phyloP scores from a whole-genome alignment of 2,797 vertebrate species.

The Danio jaintianensis region DNA sequence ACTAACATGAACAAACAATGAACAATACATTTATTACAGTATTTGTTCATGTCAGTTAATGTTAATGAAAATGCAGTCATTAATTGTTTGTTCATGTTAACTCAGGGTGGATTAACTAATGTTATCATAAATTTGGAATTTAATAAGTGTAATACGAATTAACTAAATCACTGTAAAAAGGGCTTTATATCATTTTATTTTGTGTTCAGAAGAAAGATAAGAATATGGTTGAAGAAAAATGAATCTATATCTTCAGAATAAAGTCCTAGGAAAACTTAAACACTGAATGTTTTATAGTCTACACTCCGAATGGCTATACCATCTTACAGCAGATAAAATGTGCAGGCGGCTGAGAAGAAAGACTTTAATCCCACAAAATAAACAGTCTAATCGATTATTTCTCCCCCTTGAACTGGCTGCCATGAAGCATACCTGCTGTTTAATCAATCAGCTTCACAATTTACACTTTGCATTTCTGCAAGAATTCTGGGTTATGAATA shows the following conservation, averaged over 20 bases:
- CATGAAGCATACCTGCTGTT: slow-evolving; percentile 33
- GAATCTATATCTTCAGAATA: neutral
- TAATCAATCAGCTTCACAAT: slow-evolving; percentile 56
- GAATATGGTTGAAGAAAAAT: neutral
- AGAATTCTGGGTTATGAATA: slow-evolving; percentile 48
- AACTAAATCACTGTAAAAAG: too few species aligned
- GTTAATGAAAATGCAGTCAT: too few species aligned
- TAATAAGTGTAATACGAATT: too few species aligned
- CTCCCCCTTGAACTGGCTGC: slow-evolving; percentile 11
- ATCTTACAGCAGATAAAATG: slow-evolving; percentile 11
- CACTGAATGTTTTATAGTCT: slow-evolving; percentile 22
- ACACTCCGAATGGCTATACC: slow-evolving; percentile 27
- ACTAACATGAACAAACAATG: too few species aligned
- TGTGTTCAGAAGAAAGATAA: neutral
- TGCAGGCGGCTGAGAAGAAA: slow-evolving; percentile 36
- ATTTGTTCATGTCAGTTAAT: too few species aligned
- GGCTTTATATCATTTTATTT: neutral
- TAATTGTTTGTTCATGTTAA: too few species aligned
- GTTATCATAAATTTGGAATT: too few species aligned
- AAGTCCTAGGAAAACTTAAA: slow-evolving; percentile 14
- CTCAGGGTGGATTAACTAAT: too few species aligned
- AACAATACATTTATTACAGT: too few species aligned
- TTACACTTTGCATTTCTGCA: slow-evolving; percentile 37
- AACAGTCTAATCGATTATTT: slow-evolving; percentile 49
- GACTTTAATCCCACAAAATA: slow-evolving; percentile 53